Evolutionary conservation across 2,797 vertebrate genomes (phyloP).

Genomic region (Dipus sagitta): DNA sequence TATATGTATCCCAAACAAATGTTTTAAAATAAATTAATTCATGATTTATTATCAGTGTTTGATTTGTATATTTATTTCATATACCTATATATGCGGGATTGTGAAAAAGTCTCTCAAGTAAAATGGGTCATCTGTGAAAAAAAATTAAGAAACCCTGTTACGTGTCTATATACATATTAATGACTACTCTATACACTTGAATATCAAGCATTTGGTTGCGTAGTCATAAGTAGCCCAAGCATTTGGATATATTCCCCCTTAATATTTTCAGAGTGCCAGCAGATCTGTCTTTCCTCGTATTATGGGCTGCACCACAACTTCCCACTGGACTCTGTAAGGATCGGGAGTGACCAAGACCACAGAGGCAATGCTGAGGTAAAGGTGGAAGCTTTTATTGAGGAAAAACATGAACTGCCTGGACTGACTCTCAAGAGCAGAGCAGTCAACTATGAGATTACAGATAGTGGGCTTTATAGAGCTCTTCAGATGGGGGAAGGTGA

Average conservation of each 20-base stretch:
- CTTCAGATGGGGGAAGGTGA: too few relatives aligned
- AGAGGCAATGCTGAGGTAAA: too few relatives aligned
- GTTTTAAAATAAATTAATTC: background rate
- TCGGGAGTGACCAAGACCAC: too few relatives aligned
- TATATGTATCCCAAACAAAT: background rate
- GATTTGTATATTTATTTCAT: background rate
- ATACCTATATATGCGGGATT: background rate
- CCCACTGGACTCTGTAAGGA: background rate
- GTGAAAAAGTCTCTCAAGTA: background rate
- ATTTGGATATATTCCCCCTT: conserved; percentile 12
- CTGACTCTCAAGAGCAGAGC: too few relatives aligned
- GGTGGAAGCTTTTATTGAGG: too few relatives aligned
- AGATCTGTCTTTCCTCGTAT: background rate
- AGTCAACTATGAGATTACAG: too few relatives aligned
- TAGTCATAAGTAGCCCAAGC: background rate
- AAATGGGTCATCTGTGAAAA: background rate
- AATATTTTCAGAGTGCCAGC: background rate
- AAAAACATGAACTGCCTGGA: too few relatives aligned
- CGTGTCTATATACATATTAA: background rate
- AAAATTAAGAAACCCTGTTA: background rate
- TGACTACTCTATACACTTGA: background rate
- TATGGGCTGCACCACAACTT: background rate
- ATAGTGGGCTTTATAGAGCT: too few relatives aligned
- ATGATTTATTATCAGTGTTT: background rate
- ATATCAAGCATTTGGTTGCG: background rate